Evolutionary conservation across 2,888 invertebrate genomes (phyloP).

Genomic region (Minunthozetes semirufus): DNA sequence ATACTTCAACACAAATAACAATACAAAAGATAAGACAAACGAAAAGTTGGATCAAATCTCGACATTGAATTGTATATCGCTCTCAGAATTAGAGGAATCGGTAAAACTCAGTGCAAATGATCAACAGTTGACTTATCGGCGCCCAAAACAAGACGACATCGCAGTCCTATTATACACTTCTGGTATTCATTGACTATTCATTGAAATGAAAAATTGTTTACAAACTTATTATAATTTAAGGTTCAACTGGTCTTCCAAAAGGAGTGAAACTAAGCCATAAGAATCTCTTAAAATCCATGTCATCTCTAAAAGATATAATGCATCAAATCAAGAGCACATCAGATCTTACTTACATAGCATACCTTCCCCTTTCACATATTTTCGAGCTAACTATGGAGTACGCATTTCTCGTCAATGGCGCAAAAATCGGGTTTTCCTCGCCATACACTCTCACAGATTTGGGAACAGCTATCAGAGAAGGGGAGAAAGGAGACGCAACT

Average conservation of each 20-base stretch:
- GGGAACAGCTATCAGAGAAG: conserved; percentile 65
- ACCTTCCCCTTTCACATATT: conserved; percentile 93
- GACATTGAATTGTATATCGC: conserved; percentile 37
- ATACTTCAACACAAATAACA: conserved; percentile 45
- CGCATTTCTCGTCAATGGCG: conserved; percentile 74
- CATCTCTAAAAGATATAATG: too few relatives aligned
- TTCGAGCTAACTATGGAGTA: conserved; percentile 88
- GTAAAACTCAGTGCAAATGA: conserved; percentile 48
- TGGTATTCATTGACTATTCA: conserved; percentile 52
- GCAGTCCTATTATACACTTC: conserved; percentile 99
- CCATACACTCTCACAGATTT: conserved; percentile 65
- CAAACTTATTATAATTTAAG: conserved; percentile 45
- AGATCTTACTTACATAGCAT: conserved; percentile 88
- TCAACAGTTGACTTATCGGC: conserved; percentile 16
- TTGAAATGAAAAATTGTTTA: not conserved
- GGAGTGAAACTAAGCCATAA: conserved; percentile 45
- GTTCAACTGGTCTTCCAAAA: conserved; percentile 53
- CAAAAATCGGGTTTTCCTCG: conserved; percentile 91
- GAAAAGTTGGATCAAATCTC: conserved; percentile 47
- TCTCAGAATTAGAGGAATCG: conserved; percentile 70
- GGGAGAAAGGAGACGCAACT: conserved; percentile 86
- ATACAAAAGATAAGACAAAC: not conserved
- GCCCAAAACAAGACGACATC: conserved; percentile 65
- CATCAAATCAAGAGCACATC: not conserved
- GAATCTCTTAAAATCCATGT: conserved; percentile 38